A percentile compares a stretch with the other conserved stretches of the same genome.
Conservation (phyloP, 2,797 vertebrate genomes). For the Molossus molossus region DNA sequence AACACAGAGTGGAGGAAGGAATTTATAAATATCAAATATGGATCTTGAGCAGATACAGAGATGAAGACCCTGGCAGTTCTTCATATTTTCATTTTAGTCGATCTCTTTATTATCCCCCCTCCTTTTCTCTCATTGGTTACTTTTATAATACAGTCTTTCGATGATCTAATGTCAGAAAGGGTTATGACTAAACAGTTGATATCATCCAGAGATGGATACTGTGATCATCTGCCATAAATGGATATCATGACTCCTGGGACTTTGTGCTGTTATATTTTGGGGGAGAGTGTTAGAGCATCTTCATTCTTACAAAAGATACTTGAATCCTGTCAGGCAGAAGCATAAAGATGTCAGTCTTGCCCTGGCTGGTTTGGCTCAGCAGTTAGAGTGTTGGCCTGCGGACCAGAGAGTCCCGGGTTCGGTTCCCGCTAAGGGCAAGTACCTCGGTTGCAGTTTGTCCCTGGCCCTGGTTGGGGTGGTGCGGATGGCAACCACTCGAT, state of each 20-base stretch:
- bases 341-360: background rate
- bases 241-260: background rate
- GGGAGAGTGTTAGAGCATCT: background rate
- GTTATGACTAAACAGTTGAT: background rate
- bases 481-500: too few species aligned
- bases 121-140: background rate
- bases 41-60: background rate
- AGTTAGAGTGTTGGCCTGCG: too few species aligned
- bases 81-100: background rate
- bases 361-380: too few species aligned
- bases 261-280: background rate
- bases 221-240: background rate
- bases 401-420: too few species aligned
- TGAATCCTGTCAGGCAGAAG: background rate
- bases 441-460: too few species aligned
- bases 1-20: background rate
- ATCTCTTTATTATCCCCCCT: background rate
- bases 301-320: background rate
- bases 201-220: background rate
- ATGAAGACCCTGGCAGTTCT: background rate
- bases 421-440: too few species aligned
- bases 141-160: background rate
- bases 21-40: background rate
- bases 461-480: too few species aligned
- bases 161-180: background rate